phyloP scores from a whole-genome alignment of 2,888 invertebrate genomes.

The Pherbina coryleti region DNA sequence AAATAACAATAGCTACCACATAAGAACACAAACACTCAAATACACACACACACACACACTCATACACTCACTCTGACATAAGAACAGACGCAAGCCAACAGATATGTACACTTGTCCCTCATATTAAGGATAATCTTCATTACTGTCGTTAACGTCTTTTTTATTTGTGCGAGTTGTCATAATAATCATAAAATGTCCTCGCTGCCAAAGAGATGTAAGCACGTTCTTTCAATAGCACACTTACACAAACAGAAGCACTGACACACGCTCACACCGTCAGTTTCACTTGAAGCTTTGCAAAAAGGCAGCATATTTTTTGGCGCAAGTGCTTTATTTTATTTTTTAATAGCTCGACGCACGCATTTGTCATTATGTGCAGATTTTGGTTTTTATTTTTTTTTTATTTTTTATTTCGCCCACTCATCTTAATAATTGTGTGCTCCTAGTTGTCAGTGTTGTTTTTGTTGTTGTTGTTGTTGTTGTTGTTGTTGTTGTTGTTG shows the following conservation, averaged over 20 bases:
- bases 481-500: too few relatives aligned
- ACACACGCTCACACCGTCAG: too few relatives aligned
- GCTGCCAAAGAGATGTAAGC: neutral
- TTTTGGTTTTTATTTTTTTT: neutral
- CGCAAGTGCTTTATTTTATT: neutral
- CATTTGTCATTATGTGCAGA: neutral
- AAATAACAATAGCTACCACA: neutral
- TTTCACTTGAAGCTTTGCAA: neutral
- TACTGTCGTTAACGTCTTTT: neutral
- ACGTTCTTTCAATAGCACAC: neutral
- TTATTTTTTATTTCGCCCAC: neutral
- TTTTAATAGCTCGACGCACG: neutral
- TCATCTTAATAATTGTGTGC: too few relatives aligned
- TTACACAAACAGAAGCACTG: too few relatives aligned
- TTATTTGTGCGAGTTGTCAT: neutral
- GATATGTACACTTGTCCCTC: too few relatives aligned
- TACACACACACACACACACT: too few relatives aligned
- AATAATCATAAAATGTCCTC: neutral
- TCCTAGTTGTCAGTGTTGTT: too few relatives aligned
- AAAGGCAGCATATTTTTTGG: neutral
- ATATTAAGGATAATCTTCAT: neutral
- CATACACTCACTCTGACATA: too few relatives aligned
- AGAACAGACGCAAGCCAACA: too few relatives aligned
- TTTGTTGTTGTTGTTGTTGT: too few relatives aligned
- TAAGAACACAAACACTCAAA: too few relatives aligned